A percentile compares a stretch with the other conserved stretches of the same genome.
phyloP scores from a whole-genome alignment of 2,888 invertebrate genomes.

The Apotomis betuletana region DNA sequence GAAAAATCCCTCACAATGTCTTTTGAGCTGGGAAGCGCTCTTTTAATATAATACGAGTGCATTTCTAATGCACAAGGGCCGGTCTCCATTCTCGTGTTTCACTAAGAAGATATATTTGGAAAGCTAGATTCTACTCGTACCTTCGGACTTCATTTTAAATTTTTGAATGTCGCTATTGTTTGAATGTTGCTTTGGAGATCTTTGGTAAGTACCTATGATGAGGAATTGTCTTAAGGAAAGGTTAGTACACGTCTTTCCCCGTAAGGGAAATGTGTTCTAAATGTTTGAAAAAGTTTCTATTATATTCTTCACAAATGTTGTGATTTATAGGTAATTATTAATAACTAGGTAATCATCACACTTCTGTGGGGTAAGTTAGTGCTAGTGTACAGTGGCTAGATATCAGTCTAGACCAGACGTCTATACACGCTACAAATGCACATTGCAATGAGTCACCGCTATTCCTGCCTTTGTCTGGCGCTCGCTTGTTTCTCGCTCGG shows the following conservation, averaged over 20 bases:
- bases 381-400: not conserved
- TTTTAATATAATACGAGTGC: conserved; percentile 6
- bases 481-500: conserved; percentile 54
- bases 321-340: no score
- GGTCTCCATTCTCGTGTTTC: not conserved
- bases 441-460: conserved; percentile 31
- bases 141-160: no score
- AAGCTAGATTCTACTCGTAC: no score
- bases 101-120: not conserved
- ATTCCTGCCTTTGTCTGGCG: conserved; percentile 52
- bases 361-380: not conserved
- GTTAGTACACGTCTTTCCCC: no score
- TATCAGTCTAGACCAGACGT: not conserved
- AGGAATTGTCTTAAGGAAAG: no score
- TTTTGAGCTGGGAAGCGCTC: conserved; percentile 1
- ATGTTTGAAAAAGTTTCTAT: no score
- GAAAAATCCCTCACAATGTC: conserved; percentile 13
- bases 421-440: not conserved
- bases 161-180: no score
- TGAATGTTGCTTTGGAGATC: no score
- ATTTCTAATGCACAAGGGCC: not conserved
- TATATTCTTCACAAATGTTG: no score
- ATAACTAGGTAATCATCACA: no score
- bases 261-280: no score
- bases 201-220: no score